Base-by-base conservation (phyloP, 2,888 invertebrate species). In the Muscina levida region DNA sequence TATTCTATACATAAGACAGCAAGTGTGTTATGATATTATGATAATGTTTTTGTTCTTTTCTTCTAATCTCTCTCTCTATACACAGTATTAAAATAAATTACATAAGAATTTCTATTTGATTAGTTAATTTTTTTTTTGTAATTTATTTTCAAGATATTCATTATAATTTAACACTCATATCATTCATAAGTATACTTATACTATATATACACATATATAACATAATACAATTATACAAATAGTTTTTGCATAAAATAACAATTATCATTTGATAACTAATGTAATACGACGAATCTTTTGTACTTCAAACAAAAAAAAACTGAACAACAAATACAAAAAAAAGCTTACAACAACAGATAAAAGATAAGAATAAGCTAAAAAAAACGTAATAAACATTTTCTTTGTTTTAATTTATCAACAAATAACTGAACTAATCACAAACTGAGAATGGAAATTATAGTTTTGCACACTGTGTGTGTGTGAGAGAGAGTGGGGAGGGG, bases 271-370 rank as follows among this genome's bases (percentile, higher is more conserved):
- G 13, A 62, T 22, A 42, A n/a, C n/a, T n/a, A n/a, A 22, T 22
- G 26, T 42, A 62, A 59, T 59, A 39, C 37, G 17, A 59, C n/a
- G 44, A 66, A 42, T 48, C 10, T 62, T 62, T 62, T 62, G 42
- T 62, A 62, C 22, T 85, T 82, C 84, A 83, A 82, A 84, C 8
- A 8, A 31, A 31, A 5, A 31, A 31, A 3, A 31, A 31, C n/a
- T n/a, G 83, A 84, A 84, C 82, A 53, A 53, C 11, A 22, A 84
- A n/a, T n/a, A n/a, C n/a, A 85, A 84, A 85, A 86, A 85, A 85
- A 82, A 82, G 86, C 83, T 86, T 86, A 73, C 77, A 84, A 73
- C 77, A 84, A 83, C 57, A 39, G 72, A 78, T 83, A 80, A 79
- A 59, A 83, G 82, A 80, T 77, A 84, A 84, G 78, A 83, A 79